Percentiles rank a stretch among this genome's conserved stretches.
Conservation (phyloP, 2,797 vertebrate genomes). For the Neosalanx taihuensis region DNA sequence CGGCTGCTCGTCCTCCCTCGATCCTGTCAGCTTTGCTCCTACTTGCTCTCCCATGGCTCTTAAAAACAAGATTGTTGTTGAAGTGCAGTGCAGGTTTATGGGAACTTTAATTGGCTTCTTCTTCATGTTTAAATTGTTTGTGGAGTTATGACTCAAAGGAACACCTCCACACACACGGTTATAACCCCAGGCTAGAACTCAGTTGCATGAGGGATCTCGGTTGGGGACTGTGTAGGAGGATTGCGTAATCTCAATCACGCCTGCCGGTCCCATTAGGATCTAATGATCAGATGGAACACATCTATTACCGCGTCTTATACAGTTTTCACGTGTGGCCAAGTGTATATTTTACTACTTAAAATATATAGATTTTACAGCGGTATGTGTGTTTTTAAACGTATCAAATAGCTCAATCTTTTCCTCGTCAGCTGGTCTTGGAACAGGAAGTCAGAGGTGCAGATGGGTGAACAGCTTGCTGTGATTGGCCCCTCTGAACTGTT, state of each 20-base stretch:
- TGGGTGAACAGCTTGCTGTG: constrained; percentile 64
- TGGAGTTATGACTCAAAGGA: background rate
- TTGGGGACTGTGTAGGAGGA: background rate
- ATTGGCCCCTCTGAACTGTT: constrained; percentile 51
- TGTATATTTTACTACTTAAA: too few relatives aligned
- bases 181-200: background rate
- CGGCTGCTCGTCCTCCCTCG: background rate
- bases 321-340: too few relatives aligned
- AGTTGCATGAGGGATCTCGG: too few relatives aligned
- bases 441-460: constrained; percentile 46
- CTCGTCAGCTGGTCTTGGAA: background rate
- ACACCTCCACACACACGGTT: background rate
- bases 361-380: background rate
- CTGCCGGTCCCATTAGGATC: background rate
- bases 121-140: background rate
- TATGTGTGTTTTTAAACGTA: background rate
- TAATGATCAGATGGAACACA: too few relatives aligned
- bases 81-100: too few relatives aligned
- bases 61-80: too few relatives aligned
- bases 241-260: background rate
- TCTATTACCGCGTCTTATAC: too few relatives aligned
- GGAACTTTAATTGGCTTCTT: background rate
- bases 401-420: background rate
- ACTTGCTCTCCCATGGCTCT: background rate
- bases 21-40: background rate